phyloP scores from a whole-genome alignment of 2,797 vertebrate species.

The Philypnodon macrostomus region DNA sequence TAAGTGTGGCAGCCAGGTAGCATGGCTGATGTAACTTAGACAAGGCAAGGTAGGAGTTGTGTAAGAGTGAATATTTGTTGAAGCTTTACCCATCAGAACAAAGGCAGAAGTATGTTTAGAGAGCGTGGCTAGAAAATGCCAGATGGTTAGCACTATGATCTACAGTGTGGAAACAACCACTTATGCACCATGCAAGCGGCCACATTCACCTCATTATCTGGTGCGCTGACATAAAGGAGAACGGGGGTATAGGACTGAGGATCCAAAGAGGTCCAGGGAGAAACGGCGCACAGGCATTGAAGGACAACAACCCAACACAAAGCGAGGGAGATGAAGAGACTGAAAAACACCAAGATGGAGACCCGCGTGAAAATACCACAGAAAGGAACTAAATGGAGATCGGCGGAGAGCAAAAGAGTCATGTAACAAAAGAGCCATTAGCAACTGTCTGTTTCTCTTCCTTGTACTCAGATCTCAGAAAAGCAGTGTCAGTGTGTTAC shows the following conservation, averaged over 20 bases:
- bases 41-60: not conserved
- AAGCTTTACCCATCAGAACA: not conserved
- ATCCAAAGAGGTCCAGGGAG: constrained; percentile 18
- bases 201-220: constrained; percentile 60
- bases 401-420: constrained; percentile 20
- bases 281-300: not conserved
- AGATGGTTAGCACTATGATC: constrained; percentile 42
- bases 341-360: constrained; percentile 16
- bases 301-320: constrained; percentile 12
- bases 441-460: constrained; percentile 21
- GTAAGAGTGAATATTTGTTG: not conserved
- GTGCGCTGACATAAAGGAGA: constrained; percentile 33
- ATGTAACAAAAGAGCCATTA: constrained; percentile 53
- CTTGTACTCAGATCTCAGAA: constrained; percentile 19
- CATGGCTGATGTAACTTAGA: constrained; percentile 2
- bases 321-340: constrained; percentile 19
- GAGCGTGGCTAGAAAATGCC: constrained; percentile 23
- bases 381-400: constrained; percentile 21
- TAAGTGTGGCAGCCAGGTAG: not conserved
- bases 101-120: constrained; percentile 2
- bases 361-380: constrained; percentile 13
- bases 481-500: constrained; percentile 15
- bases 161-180: constrained; percentile 35
- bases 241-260: constrained; percentile 18
- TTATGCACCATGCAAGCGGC: constrained; percentile 31